These are phyloP conservation scores for Caerostris darwini DNA, from an alignment of 1,140 invertebrate species.

Conservation along the genomic window DNA sequence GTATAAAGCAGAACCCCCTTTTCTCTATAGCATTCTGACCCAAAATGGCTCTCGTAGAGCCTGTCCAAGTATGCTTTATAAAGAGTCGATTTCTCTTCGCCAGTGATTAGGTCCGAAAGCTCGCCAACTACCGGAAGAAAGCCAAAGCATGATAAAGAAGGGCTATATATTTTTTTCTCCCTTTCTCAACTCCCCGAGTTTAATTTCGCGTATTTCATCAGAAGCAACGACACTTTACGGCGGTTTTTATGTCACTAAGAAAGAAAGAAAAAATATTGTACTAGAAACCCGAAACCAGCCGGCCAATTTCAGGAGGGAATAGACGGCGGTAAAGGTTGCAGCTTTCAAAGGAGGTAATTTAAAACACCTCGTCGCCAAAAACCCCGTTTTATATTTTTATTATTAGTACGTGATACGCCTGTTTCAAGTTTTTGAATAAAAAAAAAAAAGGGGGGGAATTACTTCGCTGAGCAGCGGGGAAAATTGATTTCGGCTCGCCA, in stretches of 20 bases:
- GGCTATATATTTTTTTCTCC: neutral
- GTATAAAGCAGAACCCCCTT: no score
- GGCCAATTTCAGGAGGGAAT: neutral
- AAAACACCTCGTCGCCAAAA: neutral
- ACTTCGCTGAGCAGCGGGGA: neutral
- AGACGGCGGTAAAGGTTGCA: neutral
- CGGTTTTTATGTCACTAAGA: neutral
- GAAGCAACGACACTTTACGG: constrained; percentile 19
- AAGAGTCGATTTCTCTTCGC: neutral
- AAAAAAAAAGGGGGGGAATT: neutral
- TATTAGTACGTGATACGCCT: constrained; percentile 8
- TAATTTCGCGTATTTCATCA: constrained; percentile 36
- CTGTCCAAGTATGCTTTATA: neutral
- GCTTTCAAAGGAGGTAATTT: neutral
- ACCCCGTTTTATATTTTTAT: neutral
- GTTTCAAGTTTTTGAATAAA: neutral
- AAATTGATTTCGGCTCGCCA: constrained; percentile 17
- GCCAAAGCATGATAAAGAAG: neutral
- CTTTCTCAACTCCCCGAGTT: neutral
- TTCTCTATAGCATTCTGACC: neutral
- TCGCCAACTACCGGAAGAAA: constrained; percentile 26
- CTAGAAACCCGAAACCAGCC: neutral
- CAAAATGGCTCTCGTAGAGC: neutral
- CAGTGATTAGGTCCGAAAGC: neutral
- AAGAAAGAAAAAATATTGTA: neutral